phyloP scores from a whole-genome alignment of 1,140 invertebrate species.

The Mylabris phalerata region DNA sequence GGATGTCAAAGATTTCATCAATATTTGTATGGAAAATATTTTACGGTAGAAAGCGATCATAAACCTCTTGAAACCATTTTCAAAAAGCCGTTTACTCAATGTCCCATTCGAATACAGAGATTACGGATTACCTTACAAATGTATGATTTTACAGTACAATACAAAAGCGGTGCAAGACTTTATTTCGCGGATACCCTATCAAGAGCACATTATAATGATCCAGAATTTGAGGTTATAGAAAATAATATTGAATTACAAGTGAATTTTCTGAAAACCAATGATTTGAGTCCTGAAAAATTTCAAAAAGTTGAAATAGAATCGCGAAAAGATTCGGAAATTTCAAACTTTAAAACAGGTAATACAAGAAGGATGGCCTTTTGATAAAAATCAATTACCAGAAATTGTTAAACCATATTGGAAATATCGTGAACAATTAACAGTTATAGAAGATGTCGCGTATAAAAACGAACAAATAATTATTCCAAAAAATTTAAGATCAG shows the following conservation, averaged over 20 bases:
- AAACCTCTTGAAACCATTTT: too few relatives aligned
- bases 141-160: conserved; percentile 27
- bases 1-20: too few relatives aligned
- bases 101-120: conserved; percentile 25
- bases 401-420: conserved; percentile 17
- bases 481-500: conserved; percentile 29
- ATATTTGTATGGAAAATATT: too few relatives aligned
- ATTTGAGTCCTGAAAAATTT: conserved; percentile 18
- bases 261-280: conserved; percentile 1
- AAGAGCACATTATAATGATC: conserved; percentile 26
- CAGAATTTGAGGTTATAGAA: not conserved
- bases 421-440: conserved; percentile 23
- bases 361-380: conserved; percentile 40
- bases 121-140: conserved; percentile 17
- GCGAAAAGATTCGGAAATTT: too few relatives aligned
- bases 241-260: conserved; percentile 9
- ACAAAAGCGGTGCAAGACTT: conserved; percentile 31
- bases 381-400: conserved; percentile 24
- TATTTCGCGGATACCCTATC: conserved; percentile 38
- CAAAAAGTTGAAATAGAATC: conserved; percentile 21
- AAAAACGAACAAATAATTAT: conserved; percentile 35
- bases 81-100: conserved; percentile 17
- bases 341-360: conserved; percentile 27
- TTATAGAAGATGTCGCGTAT: conserved; percentile 32
- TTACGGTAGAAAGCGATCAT: too few relatives aligned